phyloP scores from a whole-genome alignment of 1,140 invertebrate species.

The Bombus impatiens region DNA sequence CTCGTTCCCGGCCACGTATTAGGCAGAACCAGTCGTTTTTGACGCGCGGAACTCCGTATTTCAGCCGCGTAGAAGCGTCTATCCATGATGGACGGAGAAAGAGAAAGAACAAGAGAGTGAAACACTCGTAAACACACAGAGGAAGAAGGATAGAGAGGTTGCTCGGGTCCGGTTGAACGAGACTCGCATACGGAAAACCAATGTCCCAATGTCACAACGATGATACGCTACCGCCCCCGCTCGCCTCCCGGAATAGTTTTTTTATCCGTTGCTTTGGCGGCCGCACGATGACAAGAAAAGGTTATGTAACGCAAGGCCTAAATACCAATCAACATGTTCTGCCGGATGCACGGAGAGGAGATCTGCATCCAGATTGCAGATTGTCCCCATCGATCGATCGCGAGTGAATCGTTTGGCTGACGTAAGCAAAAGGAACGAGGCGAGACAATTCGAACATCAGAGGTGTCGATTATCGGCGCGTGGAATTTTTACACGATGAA shows the following conservation, averaged over 20 bases:
- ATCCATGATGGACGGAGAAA: background rate
- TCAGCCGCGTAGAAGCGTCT: conserved; percentile 16
- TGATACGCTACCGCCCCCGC: conserved; percentile 40
- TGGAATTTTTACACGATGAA: conserved; percentile 11
- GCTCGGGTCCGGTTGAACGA: conserved; percentile 49
- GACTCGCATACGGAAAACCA: conserved; percentile 70
- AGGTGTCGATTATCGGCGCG: background rate
- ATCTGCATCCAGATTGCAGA: conserved; percentile 51
- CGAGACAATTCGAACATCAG: background rate
- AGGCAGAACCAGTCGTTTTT: conserved; percentile 42
- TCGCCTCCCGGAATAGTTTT: conserved; percentile 46
- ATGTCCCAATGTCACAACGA: conserved; percentile 68
- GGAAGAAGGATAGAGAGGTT: background rate
- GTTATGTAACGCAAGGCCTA: conserved; percentile 64
- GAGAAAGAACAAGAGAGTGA: background rate
- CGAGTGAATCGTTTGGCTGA: background rate
- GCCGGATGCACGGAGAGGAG: conserved; percentile 9
- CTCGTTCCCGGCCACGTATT: conserved; percentile 58
- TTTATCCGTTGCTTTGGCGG: conserved; percentile 54
- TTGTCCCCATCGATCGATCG: background rate
- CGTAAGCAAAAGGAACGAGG: background rate
- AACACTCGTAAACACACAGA: background rate
- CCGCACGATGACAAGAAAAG: conserved; percentile 44
- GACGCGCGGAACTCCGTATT: conserved; percentile 31
- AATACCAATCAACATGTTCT: conserved; percentile 58